phyloP scores from a whole-genome alignment of 2,888 invertebrate species.

The Phyllotreta cruciferae region DNA sequence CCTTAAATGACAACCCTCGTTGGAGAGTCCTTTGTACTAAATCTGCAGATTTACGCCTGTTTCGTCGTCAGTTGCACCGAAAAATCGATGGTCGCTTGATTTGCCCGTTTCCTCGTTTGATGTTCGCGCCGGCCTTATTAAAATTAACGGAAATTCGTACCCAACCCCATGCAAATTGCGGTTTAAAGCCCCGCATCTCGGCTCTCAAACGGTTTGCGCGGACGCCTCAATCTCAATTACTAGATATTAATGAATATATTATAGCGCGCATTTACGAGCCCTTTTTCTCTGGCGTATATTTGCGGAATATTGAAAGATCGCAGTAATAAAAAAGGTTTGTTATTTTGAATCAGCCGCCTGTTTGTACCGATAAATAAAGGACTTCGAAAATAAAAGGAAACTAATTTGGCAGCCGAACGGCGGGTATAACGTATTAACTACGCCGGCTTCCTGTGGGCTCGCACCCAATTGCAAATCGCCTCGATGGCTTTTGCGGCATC shows the following conservation, averaged over 20 bases:
- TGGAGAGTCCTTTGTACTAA: neutral
- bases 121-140: slow-evolving; percentile 3
- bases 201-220: neutral
- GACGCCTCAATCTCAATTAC: neutral
- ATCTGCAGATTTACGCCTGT: slow-evolving; percentile 9
- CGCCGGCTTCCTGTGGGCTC: slow-evolving; percentile 4
- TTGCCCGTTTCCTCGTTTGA: slow-evolving; percentile 6
- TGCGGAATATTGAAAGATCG: too few relatives aligned
- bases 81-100: slow-evolving; percentile 1
- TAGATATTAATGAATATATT: neutral
- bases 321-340: too few relatives aligned
- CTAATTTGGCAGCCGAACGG: slow-evolving; percentile 2
- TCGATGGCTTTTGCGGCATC: slow-evolving; percentile 12
- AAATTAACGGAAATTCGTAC: slow-evolving; percentile 6
- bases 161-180: slow-evolving; percentile 6
- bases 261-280: too few relatives aligned
- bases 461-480: slow-evolving; percentile 7
- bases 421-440: neutral
- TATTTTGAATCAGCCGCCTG: too few relatives aligned
- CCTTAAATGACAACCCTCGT: neutral
- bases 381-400: neutral
- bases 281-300: too few relatives aligned
- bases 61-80: neutral
- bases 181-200: neutral
- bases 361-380: too few relatives aligned